These are phyloP conservation scores for Deilephila porcellus DNA, from an alignment of 2,888 invertebrate genomes.

Conservation along the genomic window DNA sequence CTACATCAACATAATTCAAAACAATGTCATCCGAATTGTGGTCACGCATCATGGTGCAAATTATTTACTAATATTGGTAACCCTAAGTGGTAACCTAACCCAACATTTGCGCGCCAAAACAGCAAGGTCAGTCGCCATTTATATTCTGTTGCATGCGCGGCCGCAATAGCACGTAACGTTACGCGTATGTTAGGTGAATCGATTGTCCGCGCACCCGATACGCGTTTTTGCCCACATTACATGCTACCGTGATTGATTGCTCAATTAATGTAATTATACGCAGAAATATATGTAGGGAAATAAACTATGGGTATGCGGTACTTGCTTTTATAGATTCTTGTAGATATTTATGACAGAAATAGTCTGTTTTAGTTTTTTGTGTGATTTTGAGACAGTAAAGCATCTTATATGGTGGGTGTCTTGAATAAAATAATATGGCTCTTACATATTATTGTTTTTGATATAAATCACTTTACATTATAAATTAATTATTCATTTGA, in stretches of 20 bases:
- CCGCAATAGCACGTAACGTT: not conserved
- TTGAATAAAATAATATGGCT: too few relatives aligned
- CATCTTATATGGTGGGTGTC: too few relatives aligned
- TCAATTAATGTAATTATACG: constrained; percentile 19
- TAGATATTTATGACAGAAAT: too few relatives aligned
- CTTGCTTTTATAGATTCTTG: not conserved
- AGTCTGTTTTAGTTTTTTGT: too few relatives aligned
- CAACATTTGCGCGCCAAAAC: constrained; percentile 13
- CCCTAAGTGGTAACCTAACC: constrained; percentile 2
- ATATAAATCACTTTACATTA: too few relatives aligned
- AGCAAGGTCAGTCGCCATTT: constrained; percentile 20
- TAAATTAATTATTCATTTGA: too few relatives aligned
- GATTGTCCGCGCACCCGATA: constrained; percentile 13
- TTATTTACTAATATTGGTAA: constrained; percentile 12
- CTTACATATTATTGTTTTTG: too few relatives aligned
- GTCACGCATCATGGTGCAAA: not conserved
- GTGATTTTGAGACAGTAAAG: too few relatives aligned
- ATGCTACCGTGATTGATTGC: constrained; percentile 15
- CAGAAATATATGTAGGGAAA: not conserved
- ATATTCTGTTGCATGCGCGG: constrained; percentile 20
- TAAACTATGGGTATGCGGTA: not conserved
- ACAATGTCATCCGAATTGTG: not conserved
- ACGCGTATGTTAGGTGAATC: constrained; percentile 9
- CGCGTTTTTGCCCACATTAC: constrained; percentile 16
- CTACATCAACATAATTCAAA: not conserved